Conservation (phyloP, 2,113 vertebrate genomes). For the Tragelaphus imberbis region DNA sequence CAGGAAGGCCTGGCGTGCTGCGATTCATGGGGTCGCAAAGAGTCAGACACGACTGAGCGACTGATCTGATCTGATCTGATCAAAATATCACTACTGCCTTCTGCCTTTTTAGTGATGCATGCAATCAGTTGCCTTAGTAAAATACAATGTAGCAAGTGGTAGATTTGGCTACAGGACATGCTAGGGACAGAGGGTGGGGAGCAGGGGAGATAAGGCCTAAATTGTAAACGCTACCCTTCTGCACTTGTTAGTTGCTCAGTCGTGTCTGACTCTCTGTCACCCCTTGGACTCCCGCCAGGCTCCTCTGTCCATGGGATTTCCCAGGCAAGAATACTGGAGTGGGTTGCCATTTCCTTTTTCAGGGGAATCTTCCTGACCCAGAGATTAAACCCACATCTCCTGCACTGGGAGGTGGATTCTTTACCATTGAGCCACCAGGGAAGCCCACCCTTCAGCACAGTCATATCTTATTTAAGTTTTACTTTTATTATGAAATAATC, state of each 20-base stretch:
- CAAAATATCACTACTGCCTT: background rate
- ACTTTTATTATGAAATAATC: background rate
- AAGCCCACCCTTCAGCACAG: background rate
- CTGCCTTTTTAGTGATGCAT: background rate
- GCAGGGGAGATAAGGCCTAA: background rate
- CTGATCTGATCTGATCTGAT: too few species aligned
- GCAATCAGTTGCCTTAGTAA: background rate
- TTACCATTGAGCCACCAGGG: background rate
- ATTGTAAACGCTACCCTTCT: background rate
- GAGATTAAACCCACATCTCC: background rate
- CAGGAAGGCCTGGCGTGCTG: too few species aligned
- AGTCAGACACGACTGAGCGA: too few species aligned
- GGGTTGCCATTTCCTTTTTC: background rate
- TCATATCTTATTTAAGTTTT: background rate
- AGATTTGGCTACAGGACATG: background rate
- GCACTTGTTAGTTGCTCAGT: background rate
- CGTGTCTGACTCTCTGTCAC: background rate
- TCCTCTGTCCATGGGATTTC: background rate
- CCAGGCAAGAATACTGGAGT: background rate
- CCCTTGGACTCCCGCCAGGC: background rate
- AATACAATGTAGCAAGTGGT: background rate
- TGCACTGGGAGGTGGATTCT: background rate
- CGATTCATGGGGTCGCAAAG: too few species aligned
- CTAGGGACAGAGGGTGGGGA: background rate
- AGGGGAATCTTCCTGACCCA: background rate